Evolutionary conservation across 2,113 vertebrate genomes (phyloP), one percentile per base, ranked within the genome.

Genomic region (Dipodomys merriami): DNA sequence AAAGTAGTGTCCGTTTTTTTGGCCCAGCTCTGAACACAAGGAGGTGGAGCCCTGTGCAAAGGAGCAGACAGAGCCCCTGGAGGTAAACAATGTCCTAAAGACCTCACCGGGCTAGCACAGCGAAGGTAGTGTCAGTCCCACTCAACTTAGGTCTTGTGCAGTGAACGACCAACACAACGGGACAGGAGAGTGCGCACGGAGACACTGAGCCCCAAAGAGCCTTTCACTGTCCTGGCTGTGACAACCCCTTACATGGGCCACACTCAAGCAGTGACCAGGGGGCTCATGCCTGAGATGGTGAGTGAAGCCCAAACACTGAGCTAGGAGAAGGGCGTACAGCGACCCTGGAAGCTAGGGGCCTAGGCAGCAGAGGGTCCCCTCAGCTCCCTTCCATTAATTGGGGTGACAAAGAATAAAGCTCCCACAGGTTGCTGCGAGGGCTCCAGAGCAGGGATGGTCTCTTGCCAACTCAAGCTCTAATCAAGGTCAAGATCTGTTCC

Each of bases 171-270:
- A 62, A 1, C 12, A 13, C 6, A 6, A 44, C 73, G 9, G 1
- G 11, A 4, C 0, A 6, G 46, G 79, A 85, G 33, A 22, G 19
- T 4, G 0, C 0, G 0, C 23, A n/a, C n/a, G 57, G 33, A 27
- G 39, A 94, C 64, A 8, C 72, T 20, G 15, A 4, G 62, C 33
- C 67, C 49, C 12, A 11, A 29, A 29, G 33, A 83, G 68, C 39
- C 33, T 53, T 53, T 10, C 25, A 35, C 71, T 60, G 22, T 65
- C 27, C 73, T 68, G 19, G 29, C 67, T 35, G 67, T 27, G 4
- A 49, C 35, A 12, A 22, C 3, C 1, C 71, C 77, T 78, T 18
- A 4, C 0, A 25, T 29, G 79, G 49, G 29, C 30, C 74, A 79
- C 5, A 27, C 44, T 49, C n/a, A 29, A 65, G 44, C 39, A 39